Percentiles rank a stretch among this genome's conserved stretches.
These are phyloP conservation scores for Takifugu bimaculatus DNA, from an alignment of 2,113 vertebrate species.

Conservation along the genomic window DNA sequence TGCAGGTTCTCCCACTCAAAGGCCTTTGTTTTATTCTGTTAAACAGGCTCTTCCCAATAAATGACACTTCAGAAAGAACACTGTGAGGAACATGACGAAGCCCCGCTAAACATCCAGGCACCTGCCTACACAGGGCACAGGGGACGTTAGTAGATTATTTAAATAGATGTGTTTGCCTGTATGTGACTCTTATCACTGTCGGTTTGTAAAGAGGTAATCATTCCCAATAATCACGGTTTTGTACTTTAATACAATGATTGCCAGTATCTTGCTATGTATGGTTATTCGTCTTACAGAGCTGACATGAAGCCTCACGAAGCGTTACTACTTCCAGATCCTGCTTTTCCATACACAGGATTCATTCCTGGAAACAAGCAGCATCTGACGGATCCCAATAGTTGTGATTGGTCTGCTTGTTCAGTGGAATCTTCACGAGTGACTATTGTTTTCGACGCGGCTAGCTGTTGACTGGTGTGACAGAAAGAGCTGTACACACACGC, in stretches of 20 bases:
- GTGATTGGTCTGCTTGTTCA: too few relatives aligned
- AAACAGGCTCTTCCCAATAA: constrained; percentile 12
- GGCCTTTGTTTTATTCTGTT: constrained; percentile 15
- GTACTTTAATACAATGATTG: constrained; percentile 55
- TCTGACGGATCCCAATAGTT: too few relatives aligned
- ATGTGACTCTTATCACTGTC: constrained; percentile 33
- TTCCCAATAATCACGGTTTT: constrained; percentile 44
- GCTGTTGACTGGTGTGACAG: too few relatives aligned
- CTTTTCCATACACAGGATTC: too few relatives aligned
- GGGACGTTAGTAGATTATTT: constrained; percentile 34
- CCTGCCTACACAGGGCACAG: constrained; percentile 14
- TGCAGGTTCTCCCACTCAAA: not conserved
- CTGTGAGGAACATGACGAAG: constrained; percentile 11
- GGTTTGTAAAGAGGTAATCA: constrained; percentile 37
- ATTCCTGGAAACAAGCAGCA: too few relatives aligned
- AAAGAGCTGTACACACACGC: too few relatives aligned
- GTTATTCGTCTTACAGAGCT: not conserved
- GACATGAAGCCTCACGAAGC: constrained; percentile 15
- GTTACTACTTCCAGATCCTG: too few relatives aligned
- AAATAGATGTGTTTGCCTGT: constrained; percentile 21
- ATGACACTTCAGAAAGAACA: constrained; percentile 27
- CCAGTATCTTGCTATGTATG: constrained; percentile 36
- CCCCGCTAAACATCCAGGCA: constrained; percentile 20
- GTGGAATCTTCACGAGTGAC: too few relatives aligned
- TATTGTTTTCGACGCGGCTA: too few relatives aligned